phyloP scores from a whole-genome alignment of 2,113 vertebrate species.

The Cavia porcellus region DNA sequence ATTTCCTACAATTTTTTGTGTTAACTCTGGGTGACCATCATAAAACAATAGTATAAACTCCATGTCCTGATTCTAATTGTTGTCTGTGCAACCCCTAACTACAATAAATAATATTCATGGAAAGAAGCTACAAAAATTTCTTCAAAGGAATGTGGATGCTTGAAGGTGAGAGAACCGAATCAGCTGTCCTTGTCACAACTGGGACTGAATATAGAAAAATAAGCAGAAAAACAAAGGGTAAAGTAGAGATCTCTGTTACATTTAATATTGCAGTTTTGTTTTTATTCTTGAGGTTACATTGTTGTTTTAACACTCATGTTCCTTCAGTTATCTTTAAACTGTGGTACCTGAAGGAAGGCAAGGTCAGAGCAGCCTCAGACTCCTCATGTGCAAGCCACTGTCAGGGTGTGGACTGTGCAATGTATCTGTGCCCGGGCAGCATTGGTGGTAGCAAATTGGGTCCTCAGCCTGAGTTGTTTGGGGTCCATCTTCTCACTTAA shows the following conservation, averaged over 20 bases:
- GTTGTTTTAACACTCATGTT: not conserved
- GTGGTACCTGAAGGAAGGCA: not conserved
- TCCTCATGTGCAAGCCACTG: not conserved
- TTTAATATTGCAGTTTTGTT: constrained; percentile 21
- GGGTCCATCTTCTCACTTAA: constrained; percentile 20
- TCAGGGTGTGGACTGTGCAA: not conserved
- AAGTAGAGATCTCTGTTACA: not conserved
- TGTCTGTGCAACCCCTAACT: no score
- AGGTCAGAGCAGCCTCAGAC: not conserved
- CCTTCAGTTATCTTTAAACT: not conserved
- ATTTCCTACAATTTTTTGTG: no score
- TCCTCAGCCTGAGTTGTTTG: not conserved
- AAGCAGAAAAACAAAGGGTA: no score
- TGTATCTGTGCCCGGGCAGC: not conserved
- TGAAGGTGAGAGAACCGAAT: not conserved
- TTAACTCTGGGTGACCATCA: no score
- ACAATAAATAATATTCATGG: no score
- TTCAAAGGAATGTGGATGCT: not conserved
- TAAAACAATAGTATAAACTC: no score
- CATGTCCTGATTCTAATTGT: no score
- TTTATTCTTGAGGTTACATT: constrained; percentile 30
- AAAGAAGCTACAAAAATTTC: no score
- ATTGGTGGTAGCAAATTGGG: not conserved
- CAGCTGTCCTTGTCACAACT: not conserved
- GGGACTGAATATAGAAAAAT: no score